Evolutionary conservation across 23 tunicate genomes (phyloP), one percentile per base, ranked within the genome.

Genomic region (Corella eumyota): DNA sequence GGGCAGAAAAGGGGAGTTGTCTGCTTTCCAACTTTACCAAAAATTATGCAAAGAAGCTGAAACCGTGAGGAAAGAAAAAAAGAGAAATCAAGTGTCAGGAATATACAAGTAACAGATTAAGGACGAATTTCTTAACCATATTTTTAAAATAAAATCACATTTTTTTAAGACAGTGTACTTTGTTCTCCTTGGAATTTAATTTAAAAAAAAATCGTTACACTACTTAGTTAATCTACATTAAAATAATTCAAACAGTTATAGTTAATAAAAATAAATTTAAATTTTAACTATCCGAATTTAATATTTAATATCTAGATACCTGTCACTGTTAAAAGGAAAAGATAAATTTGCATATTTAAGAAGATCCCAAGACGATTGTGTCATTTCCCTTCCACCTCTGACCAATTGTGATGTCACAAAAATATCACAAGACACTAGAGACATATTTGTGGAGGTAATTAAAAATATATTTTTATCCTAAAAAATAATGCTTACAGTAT

Each of bases 331-430:
- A 77, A 70, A 88, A 37, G 73, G 64, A 23, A 71, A 78, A 24
- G 88, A 78, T n/a, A 67, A 73, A 47, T 88, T 68, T 64, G 88
- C 88, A 15, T 62, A 40, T 29, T 26, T 88, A 32, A 37, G 81
- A 17, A 67, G 81, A 50, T 36, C 32, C 19, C 44, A 61, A 32
- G 88, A 79, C 50, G 87, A 65, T 58, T 53, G 74, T 31, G 77
- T 88, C 34, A 73, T 88, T 23, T 88, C 96, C 26, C 81, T 88
- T 30, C 96, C 96, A 31, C 96, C 96, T 22, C 73, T 88, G 9
- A 78, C 81, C 2, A 88, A 88, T 47, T 40, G 88, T 56, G 88
- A 88, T 48, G 76, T 40, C 52, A 66, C 88, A 15, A 78, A 78
- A 54, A 73, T 88, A 58, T 53, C 71, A 30, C 24, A 20, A 29